Conservation (phyloP, 2,888 invertebrate genomes). For the Agapostemon virescens region DNA sequence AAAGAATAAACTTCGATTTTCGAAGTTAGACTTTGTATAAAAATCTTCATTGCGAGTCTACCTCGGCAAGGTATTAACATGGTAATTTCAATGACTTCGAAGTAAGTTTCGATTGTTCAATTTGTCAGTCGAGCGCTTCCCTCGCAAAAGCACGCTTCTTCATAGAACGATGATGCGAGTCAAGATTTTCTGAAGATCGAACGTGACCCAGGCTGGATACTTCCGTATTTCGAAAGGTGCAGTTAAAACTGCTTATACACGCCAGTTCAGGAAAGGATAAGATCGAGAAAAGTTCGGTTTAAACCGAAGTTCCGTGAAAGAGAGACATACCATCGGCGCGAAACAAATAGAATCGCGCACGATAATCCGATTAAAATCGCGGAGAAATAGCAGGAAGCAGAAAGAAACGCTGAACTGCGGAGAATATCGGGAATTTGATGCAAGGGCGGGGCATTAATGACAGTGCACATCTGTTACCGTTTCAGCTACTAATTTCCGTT, state of each 20-base stretch:
- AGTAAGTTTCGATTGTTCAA: neutral
- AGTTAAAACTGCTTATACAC: neutral
- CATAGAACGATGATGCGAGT: neutral
- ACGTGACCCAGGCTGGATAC: neutral
- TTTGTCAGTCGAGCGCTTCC: neutral
- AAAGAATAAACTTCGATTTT: too few relatives aligned
- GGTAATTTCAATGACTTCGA: neutral
- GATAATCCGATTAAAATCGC: constrained; percentile 21
- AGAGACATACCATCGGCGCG: neutral
- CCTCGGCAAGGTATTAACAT: too few relatives aligned
- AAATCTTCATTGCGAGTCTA: too few relatives aligned
- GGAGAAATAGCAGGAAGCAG: constrained; percentile 12
- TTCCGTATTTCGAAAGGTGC: neutral
- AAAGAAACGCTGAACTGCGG: neutral
- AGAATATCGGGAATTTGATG: constrained; percentile 6
- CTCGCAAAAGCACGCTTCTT: neutral
- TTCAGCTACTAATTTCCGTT: constrained; percentile 15
- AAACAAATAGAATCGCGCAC: neutral
- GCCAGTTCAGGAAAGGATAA: neutral
- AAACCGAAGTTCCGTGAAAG: neutral
- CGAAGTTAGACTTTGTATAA: too few relatives aligned
- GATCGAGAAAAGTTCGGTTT: neutral
- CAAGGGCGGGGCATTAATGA: neutral
- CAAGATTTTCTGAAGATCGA: neutral
- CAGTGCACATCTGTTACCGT: neutral